Percentiles rank a stretch among this genome's conserved stretches.
Conservation (phyloP, 2,888 invertebrate species). For the Nysson spinosus region DNA sequence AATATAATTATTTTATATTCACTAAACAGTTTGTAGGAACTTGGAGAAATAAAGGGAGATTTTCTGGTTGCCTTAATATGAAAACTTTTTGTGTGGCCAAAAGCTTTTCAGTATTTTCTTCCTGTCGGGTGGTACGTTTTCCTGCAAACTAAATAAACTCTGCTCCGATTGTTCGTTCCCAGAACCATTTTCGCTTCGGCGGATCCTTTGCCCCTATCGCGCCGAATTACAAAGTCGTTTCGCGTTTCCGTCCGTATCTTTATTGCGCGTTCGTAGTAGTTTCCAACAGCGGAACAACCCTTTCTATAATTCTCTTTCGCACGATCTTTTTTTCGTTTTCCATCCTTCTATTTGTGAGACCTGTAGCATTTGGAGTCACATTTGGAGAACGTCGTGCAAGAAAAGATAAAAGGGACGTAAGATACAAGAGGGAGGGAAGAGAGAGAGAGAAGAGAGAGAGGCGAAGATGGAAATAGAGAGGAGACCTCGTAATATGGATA, state of each 20-base stretch:
- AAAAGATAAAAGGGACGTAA: too few relatives aligned
- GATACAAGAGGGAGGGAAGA: slow-evolving; percentile 9
- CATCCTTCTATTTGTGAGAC: not conserved
- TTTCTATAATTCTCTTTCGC: not conserved
- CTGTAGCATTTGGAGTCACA: slow-evolving; percentile 13
- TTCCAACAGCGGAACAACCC: slow-evolving; percentile 7
- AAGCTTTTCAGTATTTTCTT: slow-evolving; percentile 3
- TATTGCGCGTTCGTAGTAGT: slow-evolving; percentile 3
- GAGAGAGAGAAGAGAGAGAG: slow-evolving; percentile 7
- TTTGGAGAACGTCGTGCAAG: too few relatives aligned
- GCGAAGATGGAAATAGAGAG: slow-evolving; percentile 13
- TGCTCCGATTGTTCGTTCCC: not conserved
- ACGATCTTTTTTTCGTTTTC: not conserved
- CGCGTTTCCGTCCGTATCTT: slow-evolving; percentile 4
- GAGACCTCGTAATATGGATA: slow-evolving; percentile 56
- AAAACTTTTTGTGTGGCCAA: too few relatives aligned
- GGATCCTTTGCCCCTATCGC: not conserved
- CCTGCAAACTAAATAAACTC: slow-evolving; percentile 18
- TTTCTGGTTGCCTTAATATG: too few relatives aligned
- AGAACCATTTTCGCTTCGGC: not conserved
- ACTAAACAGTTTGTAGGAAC: too few relatives aligned
- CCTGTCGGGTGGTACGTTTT: not conserved
- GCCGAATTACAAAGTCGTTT: slow-evolving; percentile 32
- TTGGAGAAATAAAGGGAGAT: too few relatives aligned
- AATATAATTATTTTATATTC: too few relatives aligned